Percentiles rank a stretch among this genome's conserved stretches.
Evolutionary conservation across 1,140 invertebrate genomes (phyloP).

Genomic region (Cotesia glomerata): DNA sequence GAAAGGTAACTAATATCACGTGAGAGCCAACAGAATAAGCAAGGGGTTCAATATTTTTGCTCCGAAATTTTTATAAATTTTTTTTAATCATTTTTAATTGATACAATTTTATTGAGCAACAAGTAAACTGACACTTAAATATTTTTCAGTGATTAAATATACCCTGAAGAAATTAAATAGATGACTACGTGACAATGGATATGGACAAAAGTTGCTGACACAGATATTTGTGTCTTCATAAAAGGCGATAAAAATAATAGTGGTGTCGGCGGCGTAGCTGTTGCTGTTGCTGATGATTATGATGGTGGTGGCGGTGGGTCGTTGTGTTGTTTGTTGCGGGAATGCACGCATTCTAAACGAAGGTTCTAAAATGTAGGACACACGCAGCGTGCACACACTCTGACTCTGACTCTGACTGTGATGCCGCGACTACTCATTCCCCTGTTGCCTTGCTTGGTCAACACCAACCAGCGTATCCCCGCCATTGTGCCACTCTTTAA

Average conservation of each 20-base stretch:
- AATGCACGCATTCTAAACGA: constrained; percentile 34
- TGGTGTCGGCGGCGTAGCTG: background rate
- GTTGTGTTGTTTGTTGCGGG: background rate
- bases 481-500: constrained; percentile 22
- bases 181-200: background rate
- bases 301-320: background rate
- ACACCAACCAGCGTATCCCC: constrained; percentile 18
- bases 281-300: too few species aligned
- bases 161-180: background rate
- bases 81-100: too few species aligned
- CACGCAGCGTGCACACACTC: constrained; percentile 32
- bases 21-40: too few species aligned
- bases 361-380: constrained; percentile 59
- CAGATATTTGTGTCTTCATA: background rate
- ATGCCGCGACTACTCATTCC: constrained; percentile 1
- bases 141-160: too few species aligned
- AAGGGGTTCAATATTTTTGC: too few species aligned
- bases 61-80: too few species aligned
- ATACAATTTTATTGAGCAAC: too few species aligned
- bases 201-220: background rate
- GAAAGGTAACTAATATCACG: too few species aligned
- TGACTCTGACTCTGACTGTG: background rate
- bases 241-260: constrained; percentile 10
- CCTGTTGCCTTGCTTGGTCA: background rate
- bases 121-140: too few species aligned